phyloP scores from a whole-genome alignment of 1,140 invertebrate species.

The Drosophila santomea region DNA sequence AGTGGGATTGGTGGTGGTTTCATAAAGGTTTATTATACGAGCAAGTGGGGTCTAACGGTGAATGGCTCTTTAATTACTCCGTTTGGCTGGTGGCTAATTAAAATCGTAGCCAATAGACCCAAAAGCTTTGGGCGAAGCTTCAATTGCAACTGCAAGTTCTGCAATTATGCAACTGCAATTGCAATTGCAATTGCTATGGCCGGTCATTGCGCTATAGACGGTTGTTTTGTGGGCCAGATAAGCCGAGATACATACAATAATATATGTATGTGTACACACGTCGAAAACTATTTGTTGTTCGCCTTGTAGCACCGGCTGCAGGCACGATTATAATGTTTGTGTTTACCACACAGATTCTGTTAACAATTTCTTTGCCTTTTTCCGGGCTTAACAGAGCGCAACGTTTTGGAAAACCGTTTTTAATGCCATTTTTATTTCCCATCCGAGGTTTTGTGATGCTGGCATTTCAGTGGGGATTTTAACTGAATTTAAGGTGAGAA shows the following conservation, averaged over 20 bases:
- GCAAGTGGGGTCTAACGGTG: not conserved
- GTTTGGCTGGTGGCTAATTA: slow-evolving; percentile 53
- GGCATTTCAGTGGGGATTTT: slow-evolving; percentile 18
- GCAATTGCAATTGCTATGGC: slow-evolving; percentile 49
- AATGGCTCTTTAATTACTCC: slow-evolving; percentile 52
- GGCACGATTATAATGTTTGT: slow-evolving; percentile 52
- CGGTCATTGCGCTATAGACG: slow-evolving; percentile 72
- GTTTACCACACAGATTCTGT: slow-evolving; percentile 35
- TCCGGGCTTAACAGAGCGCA: slow-evolving; percentile 71
- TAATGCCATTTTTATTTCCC: slow-evolving; percentile 40
- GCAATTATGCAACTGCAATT: slow-evolving; percentile 20
- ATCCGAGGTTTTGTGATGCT: slow-evolving; percentile 10
- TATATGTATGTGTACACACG: slow-evolving; percentile 8
- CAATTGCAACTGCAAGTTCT: slow-evolving; percentile 22
- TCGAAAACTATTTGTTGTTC: slow-evolving; percentile 56
- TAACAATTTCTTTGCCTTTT: slow-evolving; percentile 67
- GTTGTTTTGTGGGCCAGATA: slow-evolving; percentile 40
- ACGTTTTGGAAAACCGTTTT: slow-evolving; percentile 64
- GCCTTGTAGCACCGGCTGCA: slow-evolving; percentile 42
- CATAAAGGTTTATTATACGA: not conserved
- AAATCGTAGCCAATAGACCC: slow-evolving; percentile 58
- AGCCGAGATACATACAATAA: slow-evolving; percentile 7
- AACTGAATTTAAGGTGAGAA: slow-evolving; percentile 21
- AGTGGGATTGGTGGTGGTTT: slow-evolving; percentile 1
- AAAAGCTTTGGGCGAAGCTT: slow-evolving; percentile 42